phyloP scores from a whole-genome alignment of 2,888 invertebrate species.

The Leptopilina drosophilae region DNA sequence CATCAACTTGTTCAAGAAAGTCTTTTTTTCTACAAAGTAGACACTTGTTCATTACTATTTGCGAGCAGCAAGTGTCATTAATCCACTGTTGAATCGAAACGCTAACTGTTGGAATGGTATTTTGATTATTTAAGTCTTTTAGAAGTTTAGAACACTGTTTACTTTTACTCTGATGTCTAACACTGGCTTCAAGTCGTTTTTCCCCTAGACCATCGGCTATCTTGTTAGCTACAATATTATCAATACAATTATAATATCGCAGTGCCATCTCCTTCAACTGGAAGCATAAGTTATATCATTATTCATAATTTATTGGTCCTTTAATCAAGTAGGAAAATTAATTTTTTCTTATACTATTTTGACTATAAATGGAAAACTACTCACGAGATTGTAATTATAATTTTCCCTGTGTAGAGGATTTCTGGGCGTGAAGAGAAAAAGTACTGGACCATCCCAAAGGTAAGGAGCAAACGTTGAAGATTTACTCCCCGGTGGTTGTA shows the following conservation, averaged over 20 bases:
- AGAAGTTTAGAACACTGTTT: constrained; percentile 62
- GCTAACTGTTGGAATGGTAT: constrained; percentile 57
- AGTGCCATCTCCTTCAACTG: constrained; percentile 86
- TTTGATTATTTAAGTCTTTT: constrained; percentile 52
- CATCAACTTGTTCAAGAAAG: constrained; percentile 38
- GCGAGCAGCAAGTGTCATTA: constrained; percentile 70
- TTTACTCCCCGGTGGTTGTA: constrained; percentile 86
- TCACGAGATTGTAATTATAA: constrained; percentile 85
- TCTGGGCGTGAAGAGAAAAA: constrained; percentile 88
- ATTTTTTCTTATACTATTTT: too few relatives aligned
- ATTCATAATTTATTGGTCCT: too few relatives aligned
- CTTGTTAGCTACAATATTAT: constrained; percentile 77
- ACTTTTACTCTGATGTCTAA: constrained; percentile 57
- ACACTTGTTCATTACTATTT: constrained; percentile 70
- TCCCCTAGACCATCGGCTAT: constrained; percentile 77
- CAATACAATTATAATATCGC: constrained; percentile 85
- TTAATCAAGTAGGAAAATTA: too few relatives aligned
- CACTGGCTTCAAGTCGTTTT: constrained; percentile 60
- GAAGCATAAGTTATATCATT: constrained; percentile 60
- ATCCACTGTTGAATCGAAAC: constrained; percentile 68
- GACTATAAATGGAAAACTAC: constrained; percentile 15
- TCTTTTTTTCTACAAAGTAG: constrained; percentile 61
- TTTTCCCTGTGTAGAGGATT: constrained; percentile 83
- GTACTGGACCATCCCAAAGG: constrained; percentile 83
- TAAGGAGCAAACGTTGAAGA: constrained; percentile 83